Base-by-base conservation (phyloP, 2,888 invertebrate genomes). In the Pyrrhia umbra region DNA sequence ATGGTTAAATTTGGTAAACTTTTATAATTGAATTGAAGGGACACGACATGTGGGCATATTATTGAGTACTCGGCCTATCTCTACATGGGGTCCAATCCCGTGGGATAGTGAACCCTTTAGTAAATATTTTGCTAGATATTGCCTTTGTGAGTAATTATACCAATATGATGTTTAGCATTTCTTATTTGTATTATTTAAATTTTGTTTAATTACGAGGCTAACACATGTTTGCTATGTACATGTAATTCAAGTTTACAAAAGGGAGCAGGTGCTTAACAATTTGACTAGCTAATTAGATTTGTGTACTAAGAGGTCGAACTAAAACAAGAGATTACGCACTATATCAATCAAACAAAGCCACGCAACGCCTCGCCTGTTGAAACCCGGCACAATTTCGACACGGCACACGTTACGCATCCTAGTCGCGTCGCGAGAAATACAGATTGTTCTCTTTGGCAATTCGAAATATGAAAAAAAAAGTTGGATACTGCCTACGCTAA, bases 11-110 rank as follows among this genome's bases (percentile, higher is more conserved):
- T 81, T 82, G 55, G 69, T 78, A 79, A 79, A 72, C 77, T 77
- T 70, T 80, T 85, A 84, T 84, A 88, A 90, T 91, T 89, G 81
- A 79, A 83, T 86, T 83, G 85, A 85, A 88, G 87, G 90, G 89
- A 84, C 87, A 84, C 91, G 80, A 80, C 90, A 93, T 94, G 93
- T 90, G 93, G 94, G 94, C 87, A 89, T 80, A 93, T 91, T 92
- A 92, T 92, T 87, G 84, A 81, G 82, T 77, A 84, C 82, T 85
- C 82, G 77, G 87, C 87, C 90, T 91, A 92, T 92, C 92, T 88
- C 94, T 83, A 85, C 90, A 91, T 90, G 94, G 94, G 94, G 94
- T 90, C 90, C 80, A 82, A 86, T 88, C 90, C 94, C 94, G 93
- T 94, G 94, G 93, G 93, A 94, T 88, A 88, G 81, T 85, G 75